These are phyloP conservation scores for Ceratitis capitata DNA, from an alignment of 1,140 invertebrate species.

Conservation along the genomic window DNA sequence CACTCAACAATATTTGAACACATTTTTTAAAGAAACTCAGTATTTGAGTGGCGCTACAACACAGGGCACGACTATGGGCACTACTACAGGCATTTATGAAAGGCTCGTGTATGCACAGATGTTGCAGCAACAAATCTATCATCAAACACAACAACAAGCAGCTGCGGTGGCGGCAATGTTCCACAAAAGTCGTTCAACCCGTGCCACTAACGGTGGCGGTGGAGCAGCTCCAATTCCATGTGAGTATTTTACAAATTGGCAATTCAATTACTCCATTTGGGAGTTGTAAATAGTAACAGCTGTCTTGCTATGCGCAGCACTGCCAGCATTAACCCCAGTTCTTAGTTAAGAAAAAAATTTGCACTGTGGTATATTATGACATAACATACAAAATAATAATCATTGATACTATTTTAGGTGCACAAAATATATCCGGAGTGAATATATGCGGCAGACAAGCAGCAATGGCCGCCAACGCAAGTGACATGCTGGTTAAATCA, in stretches of 20 bases:
- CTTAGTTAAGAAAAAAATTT: neutral
- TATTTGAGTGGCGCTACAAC: slow-evolving; percentile 37
- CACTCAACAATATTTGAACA: slow-evolving; percentile 43
- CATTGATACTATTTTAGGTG: neutral
- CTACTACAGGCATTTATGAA: slow-evolving; percentile 40
- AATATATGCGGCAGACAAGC: slow-evolving; percentile 27
- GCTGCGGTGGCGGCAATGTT: slow-evolving; percentile 41
- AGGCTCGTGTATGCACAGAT: slow-evolving; percentile 43
- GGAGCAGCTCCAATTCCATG: neutral
- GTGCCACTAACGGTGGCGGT: neutral
- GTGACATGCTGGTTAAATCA: neutral
- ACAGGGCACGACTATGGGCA: neutral
- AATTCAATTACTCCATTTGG: neutral
- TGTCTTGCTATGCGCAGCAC: neutral
- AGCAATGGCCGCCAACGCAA: neutral
- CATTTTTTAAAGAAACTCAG: slow-evolving; percentile 43
- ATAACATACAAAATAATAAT: too few species aligned
- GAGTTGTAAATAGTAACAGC: neutral
- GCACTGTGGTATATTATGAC: neutral
- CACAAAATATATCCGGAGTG: neutral
- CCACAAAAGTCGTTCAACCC: slow-evolving; percentile 33
- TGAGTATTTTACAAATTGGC: neutral
- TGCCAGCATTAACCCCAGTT: neutral
- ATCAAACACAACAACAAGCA: slow-evolving; percentile 42
- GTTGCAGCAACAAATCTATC: slow-evolving; percentile 44